A percentile compares a stretch with the other conserved stretches of the same genome.
Evolutionary conservation across 2,888 invertebrate species (phyloP).

Genomic region (Lamellibrachia satsuma): DNA sequence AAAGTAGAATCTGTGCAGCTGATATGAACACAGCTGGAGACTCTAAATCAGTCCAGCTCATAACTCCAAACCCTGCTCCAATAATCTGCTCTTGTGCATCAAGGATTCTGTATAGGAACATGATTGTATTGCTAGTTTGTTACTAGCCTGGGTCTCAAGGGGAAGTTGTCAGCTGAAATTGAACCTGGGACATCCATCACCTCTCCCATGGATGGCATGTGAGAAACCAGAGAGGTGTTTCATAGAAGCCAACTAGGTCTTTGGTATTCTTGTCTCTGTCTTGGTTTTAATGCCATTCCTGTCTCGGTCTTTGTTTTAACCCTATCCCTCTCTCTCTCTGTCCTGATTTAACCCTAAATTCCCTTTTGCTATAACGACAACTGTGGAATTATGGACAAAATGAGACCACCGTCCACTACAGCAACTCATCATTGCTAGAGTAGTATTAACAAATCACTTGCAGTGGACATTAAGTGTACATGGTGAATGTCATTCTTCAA

Average conservation of each 20-base stretch:
- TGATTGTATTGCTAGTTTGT: background rate
- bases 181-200: background rate
- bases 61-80: background rate
- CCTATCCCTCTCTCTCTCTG: background rate
- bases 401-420: background rate
- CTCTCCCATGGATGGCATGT: background rate
- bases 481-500: too few species aligned
- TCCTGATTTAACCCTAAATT: too few species aligned
- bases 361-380: too few species aligned
- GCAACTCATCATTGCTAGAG: too few species aligned
- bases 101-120: background rate
- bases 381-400: background rate
- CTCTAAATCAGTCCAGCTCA: background rate
- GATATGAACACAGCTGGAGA: background rate
- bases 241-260: background rate
- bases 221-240: background rate
- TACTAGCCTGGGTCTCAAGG: background rate
- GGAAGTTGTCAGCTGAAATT: constrained; percentile 11
- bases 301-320: background rate
- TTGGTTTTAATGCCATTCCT: background rate
- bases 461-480: too few species aligned
- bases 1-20: background rate
- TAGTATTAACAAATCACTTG: too few species aligned
- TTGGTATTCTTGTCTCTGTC: background rate
- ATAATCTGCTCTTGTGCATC: background rate